Conservation (phyloP, 2,797 vertebrate species). For the Cyprinella venusta region DNA sequence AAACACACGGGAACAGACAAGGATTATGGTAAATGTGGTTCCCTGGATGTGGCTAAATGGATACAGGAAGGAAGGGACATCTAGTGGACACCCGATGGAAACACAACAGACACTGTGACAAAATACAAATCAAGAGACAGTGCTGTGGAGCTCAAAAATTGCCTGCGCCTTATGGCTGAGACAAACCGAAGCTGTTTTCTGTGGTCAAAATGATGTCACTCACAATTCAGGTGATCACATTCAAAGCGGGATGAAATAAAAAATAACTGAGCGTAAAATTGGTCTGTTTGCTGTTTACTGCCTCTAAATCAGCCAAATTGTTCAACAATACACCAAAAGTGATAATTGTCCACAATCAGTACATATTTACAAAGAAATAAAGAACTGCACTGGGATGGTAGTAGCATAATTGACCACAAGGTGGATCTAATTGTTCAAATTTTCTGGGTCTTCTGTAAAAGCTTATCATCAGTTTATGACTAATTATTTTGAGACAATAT, state of each 20-base stretch:
- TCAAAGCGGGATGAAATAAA: neutral
- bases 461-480: neutral
- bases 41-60: no score
- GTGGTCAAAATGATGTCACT: constrained; percentile 75
- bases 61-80: no score
- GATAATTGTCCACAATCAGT: neutral
- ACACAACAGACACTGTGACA: no score
- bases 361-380: neutral
- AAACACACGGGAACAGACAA: no score
- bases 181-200: constrained; percentile 68
- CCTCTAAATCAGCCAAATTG: neutral
- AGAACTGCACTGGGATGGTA: neutral
- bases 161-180: constrained; percentile 69
- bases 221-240: constrained; percentile 68
- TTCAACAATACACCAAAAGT: neutral
- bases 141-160: neutral
- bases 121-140: neutral
- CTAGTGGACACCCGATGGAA: no score
- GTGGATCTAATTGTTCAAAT: constrained; percentile 6
- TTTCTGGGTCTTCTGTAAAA: neutral
- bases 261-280: neutral
- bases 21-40: no score
- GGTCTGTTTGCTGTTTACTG: neutral
- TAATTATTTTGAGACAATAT: neutral
- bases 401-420: constrained; percentile 21